A percentile compares a stretch with the other conserved stretches of the same genome.
phyloP scores from a whole-genome alignment of 2,888 invertebrate species.

The Psococerastis gibbosa region DNA sequence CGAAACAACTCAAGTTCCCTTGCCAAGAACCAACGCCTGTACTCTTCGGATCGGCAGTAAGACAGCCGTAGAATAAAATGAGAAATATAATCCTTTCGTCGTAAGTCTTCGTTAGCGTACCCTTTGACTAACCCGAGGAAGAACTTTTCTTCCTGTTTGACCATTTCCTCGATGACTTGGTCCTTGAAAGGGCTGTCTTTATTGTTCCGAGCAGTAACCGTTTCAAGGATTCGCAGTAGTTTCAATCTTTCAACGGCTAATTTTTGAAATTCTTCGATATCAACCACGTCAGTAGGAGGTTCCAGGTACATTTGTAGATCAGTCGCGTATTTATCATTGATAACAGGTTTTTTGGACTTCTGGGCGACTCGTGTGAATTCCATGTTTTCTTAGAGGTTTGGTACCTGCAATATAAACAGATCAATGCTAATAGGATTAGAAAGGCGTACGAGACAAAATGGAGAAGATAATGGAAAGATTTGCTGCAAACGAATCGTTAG shows the following conservation, averaged over 20 bases:
- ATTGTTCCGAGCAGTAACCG: slow-evolving; percentile 42
- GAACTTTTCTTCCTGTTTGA: slow-evolving; percentile 44
- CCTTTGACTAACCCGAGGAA: slow-evolving; percentile 40
- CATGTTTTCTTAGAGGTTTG: too few species aligned
- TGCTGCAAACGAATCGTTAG: too few species aligned
- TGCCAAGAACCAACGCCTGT: slow-evolving; percentile 70
- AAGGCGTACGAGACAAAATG: too few species aligned
- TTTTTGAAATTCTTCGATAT: slow-evolving; percentile 70
- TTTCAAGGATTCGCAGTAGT: slow-evolving; percentile 56
- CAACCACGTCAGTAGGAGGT: slow-evolving; percentile 54
- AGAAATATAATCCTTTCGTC: slow-evolving; percentile 69
- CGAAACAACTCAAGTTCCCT: slow-evolving; percentile 82
- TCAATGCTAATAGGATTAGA: too few species aligned
- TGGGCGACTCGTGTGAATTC: too few species aligned
- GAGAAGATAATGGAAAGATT: too few species aligned
- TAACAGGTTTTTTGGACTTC: neutral
- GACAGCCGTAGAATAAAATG: slow-evolving; percentile 85
- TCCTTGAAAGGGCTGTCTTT: slow-evolving; percentile 35
- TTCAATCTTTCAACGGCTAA: slow-evolving; percentile 67
- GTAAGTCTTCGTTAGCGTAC: slow-evolving; percentile 37
- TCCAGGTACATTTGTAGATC: slow-evolving; percentile 60
- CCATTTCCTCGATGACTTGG: slow-evolving; percentile 41
- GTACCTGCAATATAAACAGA: too few species aligned
- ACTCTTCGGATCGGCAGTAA: slow-evolving; percentile 72
- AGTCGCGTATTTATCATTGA: slow-evolving; percentile 35